Evolutionary conservation across 1,140 invertebrate genomes (phyloP).

Genomic region (Drosophila saltans): DNA sequence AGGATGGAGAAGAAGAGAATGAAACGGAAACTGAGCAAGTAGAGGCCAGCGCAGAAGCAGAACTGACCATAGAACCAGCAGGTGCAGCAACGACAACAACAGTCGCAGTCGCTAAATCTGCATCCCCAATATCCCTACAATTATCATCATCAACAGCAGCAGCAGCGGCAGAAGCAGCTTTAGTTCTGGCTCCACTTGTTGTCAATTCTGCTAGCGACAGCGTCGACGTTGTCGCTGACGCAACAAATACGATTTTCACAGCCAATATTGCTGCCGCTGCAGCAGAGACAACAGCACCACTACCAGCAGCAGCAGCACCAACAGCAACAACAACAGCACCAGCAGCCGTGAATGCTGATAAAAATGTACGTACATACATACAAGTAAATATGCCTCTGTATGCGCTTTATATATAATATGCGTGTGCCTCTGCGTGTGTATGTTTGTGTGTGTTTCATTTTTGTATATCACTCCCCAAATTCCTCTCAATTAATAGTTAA

Average conservation of each 20-base stretch:
- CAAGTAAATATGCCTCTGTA: constrained; percentile 12
- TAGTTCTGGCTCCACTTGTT: constrained; percentile 59
- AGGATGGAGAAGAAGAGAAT: constrained; percentile 7
- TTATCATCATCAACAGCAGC: constrained; percentile 14
- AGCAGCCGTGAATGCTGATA: constrained; percentile 56
- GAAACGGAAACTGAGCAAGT: constrained; percentile 9
- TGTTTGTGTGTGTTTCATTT: constrained; percentile 10
- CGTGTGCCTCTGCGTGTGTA: neutral
- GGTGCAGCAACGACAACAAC: neutral
- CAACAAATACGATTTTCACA: constrained; percentile 63
- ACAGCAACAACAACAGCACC: too few relatives aligned
- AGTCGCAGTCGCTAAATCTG: constrained; percentile 9
- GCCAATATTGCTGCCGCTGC: constrained; percentile 12
- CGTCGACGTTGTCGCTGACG: constrained; percentile 60
- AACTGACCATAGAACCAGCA: constrained; percentile 5
- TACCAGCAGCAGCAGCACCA: constrained; percentile 24
- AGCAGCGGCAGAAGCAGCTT: constrained; percentile 24
- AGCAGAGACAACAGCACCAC: constrained; percentile 33
- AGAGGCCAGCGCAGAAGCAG: constrained; percentile 5
- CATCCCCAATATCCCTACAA: neutral
- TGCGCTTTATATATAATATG: constrained; percentile 8
- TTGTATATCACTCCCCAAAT: neutral
- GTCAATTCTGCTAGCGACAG: constrained; percentile 50
- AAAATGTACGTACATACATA: constrained; percentile 66
- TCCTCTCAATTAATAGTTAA: constrained; percentile 8